These are phyloP conservation scores for Trochalopteron elliotii DNA, from an alignment of 2,113 vertebrate genomes.

Conservation along the genomic window DNA sequence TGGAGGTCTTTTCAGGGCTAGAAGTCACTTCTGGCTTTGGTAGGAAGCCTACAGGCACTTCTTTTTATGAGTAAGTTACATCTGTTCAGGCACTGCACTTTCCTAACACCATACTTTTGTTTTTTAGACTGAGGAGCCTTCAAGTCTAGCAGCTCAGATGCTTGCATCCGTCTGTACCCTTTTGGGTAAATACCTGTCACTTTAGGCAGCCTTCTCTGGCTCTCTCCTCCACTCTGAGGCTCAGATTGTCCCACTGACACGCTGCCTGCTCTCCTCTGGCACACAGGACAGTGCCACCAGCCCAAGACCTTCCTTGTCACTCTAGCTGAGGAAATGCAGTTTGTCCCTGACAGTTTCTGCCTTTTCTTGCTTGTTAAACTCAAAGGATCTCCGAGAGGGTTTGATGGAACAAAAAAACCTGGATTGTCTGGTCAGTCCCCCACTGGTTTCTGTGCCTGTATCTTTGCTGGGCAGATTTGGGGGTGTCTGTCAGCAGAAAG, in stretches of 20 bases:
- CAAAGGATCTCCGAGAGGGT: neutral
- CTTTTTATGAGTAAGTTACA: conserved; percentile 44
- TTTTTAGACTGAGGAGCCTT: conserved; percentile 58
- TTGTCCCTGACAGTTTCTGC: neutral
- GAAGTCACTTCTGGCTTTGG: conserved; percentile 55
- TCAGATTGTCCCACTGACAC: neutral
- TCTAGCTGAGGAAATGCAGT: neutral
- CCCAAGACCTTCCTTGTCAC: neutral
- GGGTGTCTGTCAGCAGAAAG: neutral
- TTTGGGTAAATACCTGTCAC: conserved; percentile 58
- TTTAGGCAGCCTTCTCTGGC: neutral
- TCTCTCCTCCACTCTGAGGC: neutral
- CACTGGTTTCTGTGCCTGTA: neutral
- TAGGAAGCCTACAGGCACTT: conserved; percentile 35
- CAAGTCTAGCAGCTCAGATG: conserved; percentile 68
- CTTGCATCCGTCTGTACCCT: conserved; percentile 49
- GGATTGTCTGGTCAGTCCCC: neutral
- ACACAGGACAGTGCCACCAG: neutral
- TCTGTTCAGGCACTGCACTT: conserved; percentile 63
- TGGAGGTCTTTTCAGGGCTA: conserved; percentile 38
- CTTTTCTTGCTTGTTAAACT: neutral
- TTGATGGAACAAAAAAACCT: neutral
- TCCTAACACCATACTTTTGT: conserved; percentile 59
- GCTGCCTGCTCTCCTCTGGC: neutral
- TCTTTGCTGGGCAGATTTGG: neutral